These are phyloP conservation scores for Podiceps cristatus DNA, from an alignment of 2,113 vertebrate genomes.

Conservation along the genomic window DNA sequence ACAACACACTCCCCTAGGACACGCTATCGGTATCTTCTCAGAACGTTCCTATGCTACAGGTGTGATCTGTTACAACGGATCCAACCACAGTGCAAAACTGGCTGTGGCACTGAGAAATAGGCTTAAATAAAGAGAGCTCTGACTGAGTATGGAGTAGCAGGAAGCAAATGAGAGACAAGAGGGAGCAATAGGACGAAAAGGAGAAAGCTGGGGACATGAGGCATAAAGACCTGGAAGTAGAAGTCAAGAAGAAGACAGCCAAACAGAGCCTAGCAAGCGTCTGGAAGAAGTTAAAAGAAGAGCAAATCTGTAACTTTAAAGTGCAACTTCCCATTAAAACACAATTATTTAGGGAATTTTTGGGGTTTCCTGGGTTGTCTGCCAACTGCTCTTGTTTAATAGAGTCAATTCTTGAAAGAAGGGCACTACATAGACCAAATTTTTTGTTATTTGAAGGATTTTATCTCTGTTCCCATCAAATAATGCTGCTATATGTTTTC, in stretches of 20 bases:
- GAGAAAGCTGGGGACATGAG: background rate
- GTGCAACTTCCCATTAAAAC: background rate
- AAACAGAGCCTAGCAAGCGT: background rate
- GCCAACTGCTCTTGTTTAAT: background rate
- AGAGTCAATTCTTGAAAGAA: background rate
- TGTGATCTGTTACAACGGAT: background rate
- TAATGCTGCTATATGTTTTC: background rate
- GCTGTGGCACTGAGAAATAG: background rate
- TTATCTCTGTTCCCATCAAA: background rate
- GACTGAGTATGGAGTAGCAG: fast-evolving
- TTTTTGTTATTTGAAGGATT: background rate
- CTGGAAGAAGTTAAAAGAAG: background rate
- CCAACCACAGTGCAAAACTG: fast-evolving
- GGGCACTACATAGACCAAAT: background rate
- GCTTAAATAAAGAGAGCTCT: background rate
- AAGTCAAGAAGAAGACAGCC: background rate
- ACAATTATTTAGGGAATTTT: background rate
- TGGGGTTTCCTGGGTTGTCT: background rate
- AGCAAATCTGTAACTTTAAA: background rate
- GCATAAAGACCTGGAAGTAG: background rate
- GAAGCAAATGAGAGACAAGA: background rate
- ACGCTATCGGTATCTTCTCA: fast-evolving
- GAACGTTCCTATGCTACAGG: background rate
- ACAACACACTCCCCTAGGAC: background rate
- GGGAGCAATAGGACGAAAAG: background rate